A percentile compares a stretch with the other conserved stretches of the same genome.
Conservation (phyloP, 2,113 vertebrate genomes). For the Clinocottus analis region DNA sequence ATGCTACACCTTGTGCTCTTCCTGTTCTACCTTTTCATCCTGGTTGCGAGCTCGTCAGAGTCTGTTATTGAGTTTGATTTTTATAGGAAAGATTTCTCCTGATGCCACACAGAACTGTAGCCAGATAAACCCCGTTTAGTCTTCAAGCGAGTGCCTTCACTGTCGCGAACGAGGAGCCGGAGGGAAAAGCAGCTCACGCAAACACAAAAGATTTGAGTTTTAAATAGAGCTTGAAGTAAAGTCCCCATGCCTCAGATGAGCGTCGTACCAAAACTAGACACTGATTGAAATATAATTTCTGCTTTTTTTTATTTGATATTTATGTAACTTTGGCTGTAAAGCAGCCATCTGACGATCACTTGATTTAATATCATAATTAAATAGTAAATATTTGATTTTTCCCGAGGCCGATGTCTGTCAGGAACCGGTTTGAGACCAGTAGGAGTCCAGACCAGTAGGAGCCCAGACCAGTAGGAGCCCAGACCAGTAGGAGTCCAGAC, state of each 20-base stretch:
- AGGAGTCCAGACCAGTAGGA: too few species aligned
- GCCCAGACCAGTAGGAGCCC: too few species aligned
- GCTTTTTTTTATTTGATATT: slow-evolving; percentile 25
- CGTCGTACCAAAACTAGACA: slow-evolving; percentile 38
- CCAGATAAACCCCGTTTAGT: slow-evolving; percentile 65
- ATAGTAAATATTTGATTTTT: background rate
- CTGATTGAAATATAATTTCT: slow-evolving; percentile 26
- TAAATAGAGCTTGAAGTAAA: slow-evolving; percentile 44
- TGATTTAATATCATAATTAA: background rate
- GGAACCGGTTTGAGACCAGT: background rate
- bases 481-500: too few species aligned
- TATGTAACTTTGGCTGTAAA: background rate
- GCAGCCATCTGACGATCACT: background rate
- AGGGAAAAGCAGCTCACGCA: slow-evolving; percentile 57
- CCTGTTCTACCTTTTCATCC: background rate
- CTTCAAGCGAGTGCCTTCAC: slow-evolving; percentile 78
- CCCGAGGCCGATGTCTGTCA: background rate
- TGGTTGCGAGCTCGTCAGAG: background rate
- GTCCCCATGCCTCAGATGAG: slow-evolving; percentile 15
- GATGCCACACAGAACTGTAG: slow-evolving; percentile 44
- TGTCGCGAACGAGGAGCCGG: slow-evolving; percentile 41
- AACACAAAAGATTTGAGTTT: slow-evolving; percentile 22
- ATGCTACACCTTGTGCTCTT: background rate
- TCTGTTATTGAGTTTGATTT: background rate
- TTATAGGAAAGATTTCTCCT: slow-evolving; percentile 25